Evolutionary conservation across 2,888 invertebrate species (phyloP).

Genomic region (Sturmia bella): DNA sequence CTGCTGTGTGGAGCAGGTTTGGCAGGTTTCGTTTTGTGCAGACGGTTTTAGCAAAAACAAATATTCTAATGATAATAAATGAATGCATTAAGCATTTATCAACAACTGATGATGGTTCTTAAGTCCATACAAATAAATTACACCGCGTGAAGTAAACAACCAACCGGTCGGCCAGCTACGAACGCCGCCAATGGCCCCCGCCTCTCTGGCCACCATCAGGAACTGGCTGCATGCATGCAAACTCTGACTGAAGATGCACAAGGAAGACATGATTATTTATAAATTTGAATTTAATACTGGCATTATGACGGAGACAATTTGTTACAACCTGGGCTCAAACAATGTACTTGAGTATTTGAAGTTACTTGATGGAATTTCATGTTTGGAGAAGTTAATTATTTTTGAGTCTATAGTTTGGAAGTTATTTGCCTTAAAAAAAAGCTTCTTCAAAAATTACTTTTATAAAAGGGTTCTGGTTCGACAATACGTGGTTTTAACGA

Average conservation of each 20-base stretch:
- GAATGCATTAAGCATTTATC: conserved; percentile 79
- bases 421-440: too few relatives aligned
- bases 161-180: conserved; percentile 37
- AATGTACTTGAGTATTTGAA: not conserved
- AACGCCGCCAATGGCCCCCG: not conserved
- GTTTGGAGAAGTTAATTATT: conserved; percentile 18
- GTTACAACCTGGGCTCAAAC: conserved; percentile 32
- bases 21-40: conserved; percentile 15
- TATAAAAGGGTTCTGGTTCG: too few relatives aligned
- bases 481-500: too few relatives aligned
- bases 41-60: conserved; percentile 52
- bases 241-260: not conserved
- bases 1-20: conserved; percentile 38
- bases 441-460: too few relatives aligned
- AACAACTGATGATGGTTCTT: conserved; percentile 78
- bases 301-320: conserved; percentile 42
- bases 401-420: too few relatives aligned
- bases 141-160: conserved; percentile 69
- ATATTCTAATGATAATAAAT: conserved; percentile 76
- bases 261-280: conserved; percentile 14
- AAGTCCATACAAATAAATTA: conserved; percentile 79
- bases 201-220: not conserved
- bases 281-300: conserved; percentile 27
- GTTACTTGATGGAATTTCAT: conserved; percentile 1
- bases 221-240: not conserved